phyloP scores from a whole-genome alignment of 2,888 invertebrate species.

The Cheilosia urbana region DNA sequence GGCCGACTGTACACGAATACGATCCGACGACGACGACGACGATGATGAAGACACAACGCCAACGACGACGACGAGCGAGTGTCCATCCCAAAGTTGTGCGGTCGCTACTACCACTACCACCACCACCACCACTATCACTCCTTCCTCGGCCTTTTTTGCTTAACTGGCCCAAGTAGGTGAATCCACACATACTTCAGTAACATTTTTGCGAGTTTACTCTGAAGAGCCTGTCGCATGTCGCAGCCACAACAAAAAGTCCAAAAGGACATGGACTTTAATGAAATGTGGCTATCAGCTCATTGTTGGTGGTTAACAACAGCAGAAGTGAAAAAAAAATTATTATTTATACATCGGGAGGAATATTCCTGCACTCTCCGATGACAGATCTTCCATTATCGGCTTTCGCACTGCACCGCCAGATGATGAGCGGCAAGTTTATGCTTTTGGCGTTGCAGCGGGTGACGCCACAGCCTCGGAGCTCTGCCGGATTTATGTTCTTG shows the following conservation, averaged over 20 bases:
- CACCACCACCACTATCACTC: constrained; percentile 23
- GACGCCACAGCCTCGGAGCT: constrained; percentile 54
- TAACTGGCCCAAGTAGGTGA: constrained; percentile 54
- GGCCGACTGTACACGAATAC: constrained; percentile 43
- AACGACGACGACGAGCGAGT: constrained; percentile 38
- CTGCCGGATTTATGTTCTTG: constrained; percentile 49
- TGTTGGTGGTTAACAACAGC: not conserved
- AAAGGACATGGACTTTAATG: constrained; percentile 23
- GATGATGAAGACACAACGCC: constrained; percentile 21
- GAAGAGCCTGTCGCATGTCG: constrained; percentile 16
- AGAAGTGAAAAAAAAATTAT: not conserved
- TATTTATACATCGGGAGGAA: constrained; percentile 48
- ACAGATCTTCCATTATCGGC: constrained; percentile 67
- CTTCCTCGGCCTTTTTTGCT: constrained; percentile 44
- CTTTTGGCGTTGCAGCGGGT: constrained; percentile 62
- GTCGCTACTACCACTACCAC: constrained; percentile 23
- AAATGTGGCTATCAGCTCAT: constrained; percentile 13
- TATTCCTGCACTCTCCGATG: constrained; percentile 65
- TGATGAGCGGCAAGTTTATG: constrained; percentile 57
- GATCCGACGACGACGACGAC: constrained; percentile 7
- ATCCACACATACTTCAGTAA: constrained; percentile 14
- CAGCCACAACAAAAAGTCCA: not conserved
- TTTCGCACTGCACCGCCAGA: constrained; percentile 31
- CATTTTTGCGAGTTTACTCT: constrained; percentile 48
- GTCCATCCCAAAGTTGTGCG: constrained; percentile 63